Conservation (phyloP, 1,140 invertebrate genomes). For the Nasonia giraulti region DNA sequence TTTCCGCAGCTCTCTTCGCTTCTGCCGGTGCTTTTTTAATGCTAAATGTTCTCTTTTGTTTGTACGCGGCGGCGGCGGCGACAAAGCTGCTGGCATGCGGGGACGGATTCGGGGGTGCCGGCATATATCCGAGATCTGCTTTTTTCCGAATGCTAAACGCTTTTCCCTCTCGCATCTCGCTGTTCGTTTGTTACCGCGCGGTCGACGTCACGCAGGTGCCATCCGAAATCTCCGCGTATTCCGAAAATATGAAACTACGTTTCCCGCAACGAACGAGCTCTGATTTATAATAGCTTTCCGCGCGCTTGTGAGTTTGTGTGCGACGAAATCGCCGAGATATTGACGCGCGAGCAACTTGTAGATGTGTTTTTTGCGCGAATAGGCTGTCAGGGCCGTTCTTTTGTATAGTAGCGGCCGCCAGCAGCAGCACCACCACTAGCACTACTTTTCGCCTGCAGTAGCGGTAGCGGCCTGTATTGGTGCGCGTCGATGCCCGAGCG, state of each 20-base stretch:
- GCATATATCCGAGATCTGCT: neutral
- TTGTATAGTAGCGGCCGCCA: constrained; percentile 54
- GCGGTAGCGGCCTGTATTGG: constrained; percentile 60
- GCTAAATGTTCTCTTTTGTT: constrained; percentile 68
- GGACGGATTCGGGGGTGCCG: constrained; percentile 43
- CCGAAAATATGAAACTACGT: constrained; percentile 2
- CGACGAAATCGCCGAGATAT: constrained; percentile 36
- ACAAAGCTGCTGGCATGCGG: constrained; percentile 19
- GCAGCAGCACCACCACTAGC: neutral
- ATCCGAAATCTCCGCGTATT: constrained; percentile 27
- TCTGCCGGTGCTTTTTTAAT: constrained; percentile 65
- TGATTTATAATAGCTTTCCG: neutral
- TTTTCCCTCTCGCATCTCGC: constrained; percentile 51
- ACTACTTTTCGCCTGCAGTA: constrained; percentile 18
- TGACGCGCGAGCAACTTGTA: constrained; percentile 44
- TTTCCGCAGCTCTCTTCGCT: neutral
- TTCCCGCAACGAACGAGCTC: neutral
- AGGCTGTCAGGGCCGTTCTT: constrained; percentile 62
- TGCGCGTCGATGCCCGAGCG: constrained; percentile 69
- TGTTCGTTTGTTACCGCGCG: constrained; percentile 19
- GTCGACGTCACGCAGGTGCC: constrained; percentile 34
- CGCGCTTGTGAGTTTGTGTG: neutral
- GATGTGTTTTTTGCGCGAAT: constrained; percentile 36
- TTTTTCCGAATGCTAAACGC: constrained; percentile 65
- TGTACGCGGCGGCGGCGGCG: constrained; percentile 52